Evolutionary conservation across 2,113 vertebrate species (phyloP), one percentile per base, ranked within the genome.

Genomic region (Gasterosteus aculeatus): DNA sequence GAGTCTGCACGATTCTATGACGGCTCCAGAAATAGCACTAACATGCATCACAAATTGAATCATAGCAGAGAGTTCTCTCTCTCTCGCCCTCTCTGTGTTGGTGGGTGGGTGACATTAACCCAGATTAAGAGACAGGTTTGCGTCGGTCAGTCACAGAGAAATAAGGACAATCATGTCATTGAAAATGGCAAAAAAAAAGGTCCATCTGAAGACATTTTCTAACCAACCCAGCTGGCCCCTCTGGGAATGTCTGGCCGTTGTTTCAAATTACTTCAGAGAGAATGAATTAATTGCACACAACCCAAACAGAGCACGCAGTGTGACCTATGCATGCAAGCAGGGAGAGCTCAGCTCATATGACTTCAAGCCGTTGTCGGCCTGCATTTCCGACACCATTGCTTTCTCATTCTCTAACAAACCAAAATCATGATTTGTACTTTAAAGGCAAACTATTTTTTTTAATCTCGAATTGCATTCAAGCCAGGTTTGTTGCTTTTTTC

Each of bases 1-100:
- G 81, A 67, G 80, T 90, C 82, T 85, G 83, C 89, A 90, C 78
- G 81, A 90, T 84, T 91, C 80, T 83, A 85, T 87, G 89, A 89
- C 70, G 75, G 76, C 69, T 72, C 80, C 74, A 80, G 76, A 87
- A 87, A 89, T 86, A 85, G 75, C 78, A 83, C 47, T 58, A 33
- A 73, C 80, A 76, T 74, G 77, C 72, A 81, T 69, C 78, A 33
- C 78, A 78, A 75, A 81, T 89, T 42, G 88, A 86, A 85, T 88
- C 63, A 81, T 53, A 46, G 66, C 69, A 70, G 62, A 70, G 72
- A 80, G 72, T 38, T 68, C 60, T 54, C 57, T 39, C 65, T 68
- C 60, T 54, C 57, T 44, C 65, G 44, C 9, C 11, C 38, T 69
- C n/a, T 75, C 39, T 35, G 1, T 72, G 29, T 77, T 49, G 39